phyloP scores from a whole-genome alignment of 2,888 invertebrate species.

The Temnothorax ravouxi region DNA sequence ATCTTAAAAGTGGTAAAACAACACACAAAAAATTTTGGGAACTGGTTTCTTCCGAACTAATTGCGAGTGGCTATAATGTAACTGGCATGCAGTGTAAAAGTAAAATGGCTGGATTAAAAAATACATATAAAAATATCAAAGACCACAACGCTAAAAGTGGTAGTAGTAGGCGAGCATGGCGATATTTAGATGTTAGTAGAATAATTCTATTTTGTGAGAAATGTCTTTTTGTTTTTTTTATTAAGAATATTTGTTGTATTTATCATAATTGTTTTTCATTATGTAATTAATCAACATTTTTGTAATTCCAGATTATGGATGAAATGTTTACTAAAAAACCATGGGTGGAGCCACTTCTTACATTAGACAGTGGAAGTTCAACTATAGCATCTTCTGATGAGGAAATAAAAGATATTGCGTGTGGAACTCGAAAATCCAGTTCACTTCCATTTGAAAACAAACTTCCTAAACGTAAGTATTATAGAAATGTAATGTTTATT shows the following conservation, averaged over 20 bases:
- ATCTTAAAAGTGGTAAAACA: not conserved
- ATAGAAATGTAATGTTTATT: too few species aligned
- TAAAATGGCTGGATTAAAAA: conserved; percentile 9
- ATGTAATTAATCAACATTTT: not conserved
- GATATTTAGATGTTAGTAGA: not conserved
- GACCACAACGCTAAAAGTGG: not conserved
- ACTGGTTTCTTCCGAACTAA: not conserved
- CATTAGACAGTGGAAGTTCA: not conserved
- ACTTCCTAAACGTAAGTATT: not conserved
- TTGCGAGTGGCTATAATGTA: not conserved
- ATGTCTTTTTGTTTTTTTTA: not conserved
- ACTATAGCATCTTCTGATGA: not conserved
- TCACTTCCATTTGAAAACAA: not conserved
- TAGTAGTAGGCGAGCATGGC: not conserved
- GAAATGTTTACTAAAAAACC: conserved; percentile 8
- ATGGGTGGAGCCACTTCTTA: not conserved
- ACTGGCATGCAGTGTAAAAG: not conserved
- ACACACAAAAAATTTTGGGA: not conserved
- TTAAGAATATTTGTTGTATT: not conserved
- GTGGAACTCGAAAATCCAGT: too few species aligned
- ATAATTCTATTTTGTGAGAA: not conserved
- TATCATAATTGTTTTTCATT: not conserved
- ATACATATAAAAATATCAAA: not conserved
- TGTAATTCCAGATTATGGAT: not conserved
- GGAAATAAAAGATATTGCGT: not conserved